Conservation (phyloP, 2,797 vertebrate species). For the Erethizon dorsatum region DNA sequence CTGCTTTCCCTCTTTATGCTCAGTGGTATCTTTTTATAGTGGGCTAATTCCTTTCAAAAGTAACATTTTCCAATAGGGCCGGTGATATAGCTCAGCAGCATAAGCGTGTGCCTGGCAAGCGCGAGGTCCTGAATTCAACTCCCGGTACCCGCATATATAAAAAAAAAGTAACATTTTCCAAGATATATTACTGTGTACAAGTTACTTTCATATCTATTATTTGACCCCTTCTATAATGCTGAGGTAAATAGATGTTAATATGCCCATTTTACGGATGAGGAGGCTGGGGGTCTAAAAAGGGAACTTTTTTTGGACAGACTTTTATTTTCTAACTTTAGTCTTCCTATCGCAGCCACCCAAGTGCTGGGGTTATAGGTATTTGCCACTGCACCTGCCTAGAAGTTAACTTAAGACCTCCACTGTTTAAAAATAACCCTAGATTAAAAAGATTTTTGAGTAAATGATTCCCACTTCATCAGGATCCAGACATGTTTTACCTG, state of each 20-base stretch:
- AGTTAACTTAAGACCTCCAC: background rate
- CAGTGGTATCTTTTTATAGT: background rate
- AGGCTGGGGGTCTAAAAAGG: background rate
- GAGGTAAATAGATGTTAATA: background rate
- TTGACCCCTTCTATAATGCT: background rate
- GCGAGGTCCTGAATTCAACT: no score
- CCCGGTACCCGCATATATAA: no score
- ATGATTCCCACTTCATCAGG: constrained; percentile 3
- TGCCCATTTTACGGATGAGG: background rate
- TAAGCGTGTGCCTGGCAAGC: no score
- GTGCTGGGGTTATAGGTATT: background rate
- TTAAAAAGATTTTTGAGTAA: constrained; percentile 26
- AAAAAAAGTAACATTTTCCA: constrained; percentile 21
- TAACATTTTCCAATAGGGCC: background rate
- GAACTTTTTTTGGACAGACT: background rate
- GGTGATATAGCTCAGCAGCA: no score
- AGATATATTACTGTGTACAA: background rate
- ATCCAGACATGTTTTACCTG: constrained; percentile 1
- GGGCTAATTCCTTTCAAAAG: constrained; percentile 35
- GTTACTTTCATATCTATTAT: background rate
- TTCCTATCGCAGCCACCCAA: background rate
- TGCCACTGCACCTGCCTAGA: background rate
- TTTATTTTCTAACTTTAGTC: background rate
- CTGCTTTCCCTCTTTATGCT: constrained; percentile 20
- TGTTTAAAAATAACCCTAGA: constrained; percentile 7